Evolutionary conservation across 2,797 vertebrate genomes (phyloP).

Genomic region (Ptychobarbus kaznakovi): DNA sequence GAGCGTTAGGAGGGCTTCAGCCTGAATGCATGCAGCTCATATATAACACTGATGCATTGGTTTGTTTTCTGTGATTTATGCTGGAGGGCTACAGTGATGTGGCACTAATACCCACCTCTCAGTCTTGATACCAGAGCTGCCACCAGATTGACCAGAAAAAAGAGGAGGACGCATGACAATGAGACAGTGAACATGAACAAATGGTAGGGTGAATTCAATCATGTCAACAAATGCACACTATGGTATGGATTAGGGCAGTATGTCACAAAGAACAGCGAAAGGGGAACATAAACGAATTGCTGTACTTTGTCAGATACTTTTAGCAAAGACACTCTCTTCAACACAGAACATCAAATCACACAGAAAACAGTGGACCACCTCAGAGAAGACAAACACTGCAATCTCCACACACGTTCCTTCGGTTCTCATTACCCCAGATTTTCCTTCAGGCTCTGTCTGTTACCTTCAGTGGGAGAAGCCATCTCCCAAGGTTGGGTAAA

Average conservation of each 20-base stretch:
- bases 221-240: constrained; percentile 27
- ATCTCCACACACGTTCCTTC: constrained; percentile 18
- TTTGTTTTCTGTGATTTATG: constrained; percentile 37
- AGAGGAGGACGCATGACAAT: constrained; percentile 44
- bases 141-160: constrained; percentile 65
- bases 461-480: constrained; percentile 79
- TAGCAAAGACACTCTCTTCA: constrained; percentile 2
- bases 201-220: constrained; percentile 25
- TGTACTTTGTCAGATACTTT: constrained; percentile 36
- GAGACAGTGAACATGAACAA: constrained; percentile 62
- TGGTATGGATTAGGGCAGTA: constrained; percentile 21
- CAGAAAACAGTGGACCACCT: constrained; percentile 2
- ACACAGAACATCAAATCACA: constrained; percentile 26
- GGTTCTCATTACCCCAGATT: constrained; percentile 43
- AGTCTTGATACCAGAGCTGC: constrained; percentile 75
- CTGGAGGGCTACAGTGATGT: constrained; percentile 20
- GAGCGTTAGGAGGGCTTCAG: constrained; percentile 1
- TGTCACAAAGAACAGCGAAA: constrained; percentile 26
- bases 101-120: constrained; percentile 75
- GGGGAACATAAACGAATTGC: neutral
- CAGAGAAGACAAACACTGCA: constrained; percentile 39
- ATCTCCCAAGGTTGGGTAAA: constrained; percentile 83
- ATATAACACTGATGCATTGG: constrained; percentile 12
- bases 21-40: constrained; percentile 11
- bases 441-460: constrained; percentile 62